A percentile compares a stretch with the other conserved stretches of the same genome.
phyloP scores from a whole-genome alignment of 2,888 invertebrate genomes.

The Syrista parreyssii region DNA sequence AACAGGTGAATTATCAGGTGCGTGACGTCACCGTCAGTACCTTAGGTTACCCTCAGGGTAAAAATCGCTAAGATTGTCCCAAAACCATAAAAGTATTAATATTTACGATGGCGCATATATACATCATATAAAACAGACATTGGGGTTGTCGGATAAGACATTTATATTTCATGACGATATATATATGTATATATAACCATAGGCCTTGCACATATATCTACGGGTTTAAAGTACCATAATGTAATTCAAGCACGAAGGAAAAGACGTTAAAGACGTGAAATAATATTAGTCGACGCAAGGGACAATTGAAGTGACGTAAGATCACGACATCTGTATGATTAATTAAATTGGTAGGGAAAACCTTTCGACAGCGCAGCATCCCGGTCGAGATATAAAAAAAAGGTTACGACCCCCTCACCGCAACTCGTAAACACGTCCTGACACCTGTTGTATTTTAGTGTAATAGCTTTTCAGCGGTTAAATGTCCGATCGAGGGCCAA shows the following conservation, averaged over 20 bases:
- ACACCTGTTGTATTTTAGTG: neutral
- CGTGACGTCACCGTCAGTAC: no score
- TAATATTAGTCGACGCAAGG: no score
- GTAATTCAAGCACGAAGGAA: no score
- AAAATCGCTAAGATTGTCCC: neutral
- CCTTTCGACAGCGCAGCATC: neutral
- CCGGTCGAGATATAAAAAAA: neutral
- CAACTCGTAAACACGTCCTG: neutral
- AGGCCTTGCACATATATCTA: no score
- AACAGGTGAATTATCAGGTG: no score
- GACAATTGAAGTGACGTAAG: neutral
- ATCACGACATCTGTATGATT: neutral
- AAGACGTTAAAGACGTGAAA: no score
- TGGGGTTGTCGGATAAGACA: slow-evolving; percentile 12
- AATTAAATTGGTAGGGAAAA: neutral
- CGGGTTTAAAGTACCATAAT: no score
- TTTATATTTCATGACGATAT: neutral
- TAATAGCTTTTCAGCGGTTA: neutral
- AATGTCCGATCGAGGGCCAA: neutral
- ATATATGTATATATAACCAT: no score
- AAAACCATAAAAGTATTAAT: slow-evolving; percentile 36
- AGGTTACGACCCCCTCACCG: neutral
- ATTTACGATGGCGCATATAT: slow-evolving; percentile 23
- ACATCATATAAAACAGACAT: slow-evolving; percentile 26
- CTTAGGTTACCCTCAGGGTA: no score